Conservation (phyloP, 2,113 vertebrate species). For the Bombycilla garrulus region DNA sequence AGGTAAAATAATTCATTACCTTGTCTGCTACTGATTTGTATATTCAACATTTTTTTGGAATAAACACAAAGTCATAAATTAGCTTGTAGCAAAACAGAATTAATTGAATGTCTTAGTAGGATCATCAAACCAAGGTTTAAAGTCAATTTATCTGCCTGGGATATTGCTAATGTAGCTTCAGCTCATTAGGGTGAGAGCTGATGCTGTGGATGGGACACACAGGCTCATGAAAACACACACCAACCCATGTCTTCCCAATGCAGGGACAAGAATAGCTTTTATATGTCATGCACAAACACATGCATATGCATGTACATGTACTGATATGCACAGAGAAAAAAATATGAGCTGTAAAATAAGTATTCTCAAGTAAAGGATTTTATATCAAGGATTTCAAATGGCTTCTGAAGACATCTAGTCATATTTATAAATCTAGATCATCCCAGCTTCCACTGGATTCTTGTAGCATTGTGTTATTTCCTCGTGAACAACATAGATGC, state of each 20-base stretch:
- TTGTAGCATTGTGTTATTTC: not conserved
- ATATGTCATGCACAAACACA: not conserved
- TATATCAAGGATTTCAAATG: not conserved
- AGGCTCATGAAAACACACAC: not conserved
- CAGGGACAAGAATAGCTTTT: not conserved
- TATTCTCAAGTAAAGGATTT: not conserved
- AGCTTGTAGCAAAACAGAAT: conserved; percentile 80
- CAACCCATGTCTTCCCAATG: not conserved
- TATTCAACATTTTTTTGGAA: conserved; percentile 70
- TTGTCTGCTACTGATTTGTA: conserved; percentile 77
- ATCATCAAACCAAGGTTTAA: conserved; percentile 75
- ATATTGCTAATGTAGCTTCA: conserved; percentile 69
- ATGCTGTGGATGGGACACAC: not conserved
- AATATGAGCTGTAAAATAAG: not conserved
- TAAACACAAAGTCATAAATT: conserved; percentile 78
- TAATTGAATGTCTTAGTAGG: conserved; percentile 77
- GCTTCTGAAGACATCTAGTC: not conserved
- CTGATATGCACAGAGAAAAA: not conserved
- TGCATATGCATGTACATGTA: not conserved
- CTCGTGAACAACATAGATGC: not conserved
- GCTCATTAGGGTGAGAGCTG: conserved; percentile 67
- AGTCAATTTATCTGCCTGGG: conserved; percentile 74
- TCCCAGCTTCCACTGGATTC: not conserved
- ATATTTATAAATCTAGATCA: not conserved
- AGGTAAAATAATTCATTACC: conserved; percentile 75